Conservation (phyloP, 2,113 vertebrate species). For the Tachycineta bicolor region DNA sequence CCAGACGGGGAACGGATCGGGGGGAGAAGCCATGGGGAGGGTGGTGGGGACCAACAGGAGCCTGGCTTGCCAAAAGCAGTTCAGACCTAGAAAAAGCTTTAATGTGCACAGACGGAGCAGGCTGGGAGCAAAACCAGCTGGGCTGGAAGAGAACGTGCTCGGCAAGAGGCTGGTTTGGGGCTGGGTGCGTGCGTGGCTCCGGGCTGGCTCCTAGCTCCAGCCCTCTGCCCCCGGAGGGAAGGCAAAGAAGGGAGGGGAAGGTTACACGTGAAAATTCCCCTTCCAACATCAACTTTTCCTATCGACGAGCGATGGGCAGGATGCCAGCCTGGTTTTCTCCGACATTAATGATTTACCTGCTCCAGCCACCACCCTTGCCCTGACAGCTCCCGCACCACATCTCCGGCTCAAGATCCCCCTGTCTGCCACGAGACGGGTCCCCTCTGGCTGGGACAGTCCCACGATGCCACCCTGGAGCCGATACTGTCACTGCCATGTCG, state of each 20-base stretch:
- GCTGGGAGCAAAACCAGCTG: constrained; percentile 64
- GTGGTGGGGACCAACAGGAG: constrained; percentile 27
- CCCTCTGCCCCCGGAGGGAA: not conserved
- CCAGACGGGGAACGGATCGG: constrained; percentile 2
- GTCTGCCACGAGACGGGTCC: rapidly evolving
- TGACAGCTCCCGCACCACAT: not conserved
- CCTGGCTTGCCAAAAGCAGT: constrained; percentile 61
- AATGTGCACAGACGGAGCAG: constrained; percentile 63
- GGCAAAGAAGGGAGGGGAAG: not conserved
- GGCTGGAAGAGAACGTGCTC: constrained; percentile 43
- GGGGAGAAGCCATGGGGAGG: not conserved
- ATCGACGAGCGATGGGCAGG: not conserved
- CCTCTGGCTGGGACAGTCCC: not conserved
- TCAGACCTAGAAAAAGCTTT: constrained; percentile 51
- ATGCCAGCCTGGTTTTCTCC: constrained; percentile 15
- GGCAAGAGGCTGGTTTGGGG: constrained; percentile 23
- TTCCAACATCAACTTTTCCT: not conserved
- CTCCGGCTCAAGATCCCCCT: not conserved
- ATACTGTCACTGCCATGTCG: not conserved
- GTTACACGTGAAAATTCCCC: not conserved
- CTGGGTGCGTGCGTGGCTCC: not conserved
- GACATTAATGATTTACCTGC: constrained; percentile 36
- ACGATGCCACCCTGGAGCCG: not conserved
- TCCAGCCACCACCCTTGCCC: not conserved
- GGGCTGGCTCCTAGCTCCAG: not conserved